Percentiles rank a stretch among this genome's conserved stretches.
Evolutionary conservation across 2,113 vertebrate species (phyloP).

Genomic region (Microcebus tavaratra): DNA sequence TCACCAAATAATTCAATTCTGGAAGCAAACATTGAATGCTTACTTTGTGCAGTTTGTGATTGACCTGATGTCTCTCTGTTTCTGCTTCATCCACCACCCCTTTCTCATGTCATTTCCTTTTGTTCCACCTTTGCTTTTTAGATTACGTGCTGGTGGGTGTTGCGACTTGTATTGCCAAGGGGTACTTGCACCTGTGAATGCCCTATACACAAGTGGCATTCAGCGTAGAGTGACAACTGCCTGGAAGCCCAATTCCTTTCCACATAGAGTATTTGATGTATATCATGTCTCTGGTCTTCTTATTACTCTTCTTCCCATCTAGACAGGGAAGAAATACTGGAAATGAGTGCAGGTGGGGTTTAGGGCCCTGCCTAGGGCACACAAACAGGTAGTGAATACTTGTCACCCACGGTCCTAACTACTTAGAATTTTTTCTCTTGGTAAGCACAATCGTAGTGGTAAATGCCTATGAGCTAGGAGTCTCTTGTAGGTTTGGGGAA

Average conservation of each 20-base stretch:
- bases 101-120: neutral
- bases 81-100: neutral
- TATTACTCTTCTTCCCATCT: neutral
- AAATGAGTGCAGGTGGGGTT: neutral
- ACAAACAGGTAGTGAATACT: neutral
- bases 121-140: neutral
- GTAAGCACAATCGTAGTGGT: neutral
- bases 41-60: neutral
- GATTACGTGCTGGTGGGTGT: neutral
- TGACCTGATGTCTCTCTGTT: neutral
- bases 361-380: neutral
- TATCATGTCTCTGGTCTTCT: neutral
- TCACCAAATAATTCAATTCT: neutral
- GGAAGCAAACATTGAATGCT: neutral
- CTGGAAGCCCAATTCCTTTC: neutral
- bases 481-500: neutral
- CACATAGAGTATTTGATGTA: neutral
- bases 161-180: neutral
- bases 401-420: neutral
- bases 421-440: neutral
- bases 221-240: neutral
- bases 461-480: neutral
- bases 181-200: neutral
- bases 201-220: neutral
- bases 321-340: neutral